Percentiles rank a stretch among this genome's conserved stretches.
phyloP scores from a whole-genome alignment of 2,113 vertebrate genomes.

The Cepphus grylle region DNA sequence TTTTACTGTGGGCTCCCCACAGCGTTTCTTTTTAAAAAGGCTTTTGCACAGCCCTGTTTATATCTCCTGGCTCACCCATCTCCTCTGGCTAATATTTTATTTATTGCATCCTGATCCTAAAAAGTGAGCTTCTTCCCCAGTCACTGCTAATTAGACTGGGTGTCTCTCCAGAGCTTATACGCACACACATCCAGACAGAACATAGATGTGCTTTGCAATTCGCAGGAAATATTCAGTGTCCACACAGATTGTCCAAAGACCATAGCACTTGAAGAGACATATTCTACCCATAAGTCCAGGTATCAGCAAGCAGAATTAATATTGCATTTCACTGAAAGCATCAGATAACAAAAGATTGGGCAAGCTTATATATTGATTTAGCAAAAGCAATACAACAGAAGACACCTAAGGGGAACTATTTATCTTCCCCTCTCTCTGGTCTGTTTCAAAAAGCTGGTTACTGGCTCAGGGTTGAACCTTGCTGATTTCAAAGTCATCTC shows the following conservation, averaged over 20 bases:
- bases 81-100: conserved; percentile 34
- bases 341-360: background rate
- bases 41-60: background rate
- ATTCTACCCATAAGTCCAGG: background rate
- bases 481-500: background rate
- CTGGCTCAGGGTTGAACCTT: background rate
- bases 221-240: background rate
- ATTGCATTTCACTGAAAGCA: background rate
- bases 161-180: background rate
- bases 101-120: conserved; percentile 20
- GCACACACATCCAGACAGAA: background rate
- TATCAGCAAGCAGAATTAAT: background rate
- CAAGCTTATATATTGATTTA: background rate
- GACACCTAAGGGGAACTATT: background rate
- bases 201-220: background rate
- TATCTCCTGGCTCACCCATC: background rate
- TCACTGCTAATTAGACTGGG: background rate
- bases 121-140: background rate
- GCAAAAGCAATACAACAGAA: background rate
- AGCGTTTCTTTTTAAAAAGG: background rate
- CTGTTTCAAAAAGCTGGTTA: background rate
- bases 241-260: background rate
- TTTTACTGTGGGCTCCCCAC: background rate
- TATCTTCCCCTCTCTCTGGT: background rate
- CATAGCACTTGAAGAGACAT: background rate